Percentiles rank a stretch among this genome's conserved stretches.
Evolutionary conservation across 2,797 vertebrate genomes (phyloP).

Genomic region (Paramormyrops hopkinsi): DNA sequence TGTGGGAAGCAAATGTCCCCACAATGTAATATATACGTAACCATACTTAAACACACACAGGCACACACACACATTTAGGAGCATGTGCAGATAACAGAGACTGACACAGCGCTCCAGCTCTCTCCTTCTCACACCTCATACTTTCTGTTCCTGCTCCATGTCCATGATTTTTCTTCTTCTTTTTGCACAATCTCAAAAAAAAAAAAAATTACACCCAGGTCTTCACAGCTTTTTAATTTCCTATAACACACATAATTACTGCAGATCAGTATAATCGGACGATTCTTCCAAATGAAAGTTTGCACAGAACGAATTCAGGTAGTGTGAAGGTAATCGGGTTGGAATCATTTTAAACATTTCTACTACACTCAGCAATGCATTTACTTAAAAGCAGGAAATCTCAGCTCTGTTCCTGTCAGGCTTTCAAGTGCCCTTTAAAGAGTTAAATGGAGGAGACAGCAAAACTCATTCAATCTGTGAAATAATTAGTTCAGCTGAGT

Average conservation of each 20-base stretch:
- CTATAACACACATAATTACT: conserved; percentile 5
- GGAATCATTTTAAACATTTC: conserved; percentile 8
- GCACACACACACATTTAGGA: neutral
- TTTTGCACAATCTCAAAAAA: neutral
- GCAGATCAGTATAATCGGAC: neutral
- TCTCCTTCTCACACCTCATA: neutral
- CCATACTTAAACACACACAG: neutral
- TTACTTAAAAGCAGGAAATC: neutral
- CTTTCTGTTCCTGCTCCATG: neutral
- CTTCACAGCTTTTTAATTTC: neutral
- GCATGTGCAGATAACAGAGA: neutral
- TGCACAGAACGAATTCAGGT: neutral
- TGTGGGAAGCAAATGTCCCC: neutral
- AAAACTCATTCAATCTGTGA: neutral
- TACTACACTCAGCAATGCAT: neutral
- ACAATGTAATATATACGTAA: neutral
- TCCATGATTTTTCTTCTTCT: neutral
- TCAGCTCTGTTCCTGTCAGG: neutral
- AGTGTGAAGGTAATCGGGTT: conserved; percentile 3
- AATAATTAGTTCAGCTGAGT: conserved; percentile 1
- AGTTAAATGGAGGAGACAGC: neutral
- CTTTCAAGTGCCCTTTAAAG: neutral
- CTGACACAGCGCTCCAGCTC: neutral
- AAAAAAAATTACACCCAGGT: neutral
- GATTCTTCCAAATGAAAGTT: neutral